These are phyloP conservation scores for Microtus oregoni DNA, from an alignment of 2,113 vertebrate species.

Conservation along the genomic window DNA sequence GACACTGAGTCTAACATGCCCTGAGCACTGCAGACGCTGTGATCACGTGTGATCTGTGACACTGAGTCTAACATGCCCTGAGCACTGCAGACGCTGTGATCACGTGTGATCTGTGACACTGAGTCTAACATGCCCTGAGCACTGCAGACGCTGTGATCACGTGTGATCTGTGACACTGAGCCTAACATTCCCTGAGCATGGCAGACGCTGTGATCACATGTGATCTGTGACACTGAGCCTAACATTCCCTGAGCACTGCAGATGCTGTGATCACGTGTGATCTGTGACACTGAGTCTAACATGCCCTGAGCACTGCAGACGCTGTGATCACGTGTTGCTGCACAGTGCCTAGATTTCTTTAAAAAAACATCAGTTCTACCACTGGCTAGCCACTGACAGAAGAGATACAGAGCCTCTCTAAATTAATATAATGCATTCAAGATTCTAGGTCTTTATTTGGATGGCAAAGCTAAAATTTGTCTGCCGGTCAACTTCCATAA, in stretches of 20 bases:
- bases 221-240: too few species aligned
- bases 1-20: too few species aligned
- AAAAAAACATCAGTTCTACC: slow-evolving; percentile 20
- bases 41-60: too few species aligned
- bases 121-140: too few species aligned
- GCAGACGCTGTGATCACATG: too few species aligned
- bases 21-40: too few species aligned
- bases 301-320: too few species aligned
- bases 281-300: background rate
- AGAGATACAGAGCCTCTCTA: slow-evolving; percentile 27
- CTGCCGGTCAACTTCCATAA: slow-evolving; percentile 63
- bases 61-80: background rate
- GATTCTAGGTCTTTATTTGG: slow-evolving; percentile 70
- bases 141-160: too few species aligned
- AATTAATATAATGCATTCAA: slow-evolving; percentile 59
- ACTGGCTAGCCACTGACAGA: slow-evolving; percentile 10
- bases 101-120: background rate
- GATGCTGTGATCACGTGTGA: too few species aligned
- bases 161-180: too few species aligned
- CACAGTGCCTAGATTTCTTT: background rate
- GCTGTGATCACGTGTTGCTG: background rate
- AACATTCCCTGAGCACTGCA: too few species aligned
- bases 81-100: background rate
- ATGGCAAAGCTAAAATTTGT: slow-evolving; percentile 58
- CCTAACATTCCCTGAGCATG: too few species aligned